Conservation (phyloP, 2,888 invertebrate genomes). For the Allygus modestus region DNA sequence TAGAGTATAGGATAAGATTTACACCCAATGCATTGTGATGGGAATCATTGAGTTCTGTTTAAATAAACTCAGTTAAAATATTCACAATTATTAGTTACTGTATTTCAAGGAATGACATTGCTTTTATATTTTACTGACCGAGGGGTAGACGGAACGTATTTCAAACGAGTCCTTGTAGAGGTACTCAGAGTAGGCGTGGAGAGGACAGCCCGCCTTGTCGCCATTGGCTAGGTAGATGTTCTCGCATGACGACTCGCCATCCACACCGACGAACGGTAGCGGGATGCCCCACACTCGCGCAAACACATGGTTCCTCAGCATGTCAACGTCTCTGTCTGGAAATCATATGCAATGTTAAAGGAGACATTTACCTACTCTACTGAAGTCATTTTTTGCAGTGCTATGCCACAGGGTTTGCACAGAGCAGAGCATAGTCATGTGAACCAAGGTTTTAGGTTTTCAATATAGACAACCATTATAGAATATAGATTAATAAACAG, state of each 20-base stretch:
- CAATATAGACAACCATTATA: too few relatives aligned
- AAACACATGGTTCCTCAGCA: slow-evolving; percentile 79
- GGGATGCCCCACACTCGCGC: slow-evolving; percentile 81
- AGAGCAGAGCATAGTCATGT: too few relatives aligned
- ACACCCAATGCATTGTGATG: too few relatives aligned
- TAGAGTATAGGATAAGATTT: too few relatives aligned
- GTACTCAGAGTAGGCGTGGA: slow-evolving; percentile 83
- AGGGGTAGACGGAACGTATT: slow-evolving; percentile 77
- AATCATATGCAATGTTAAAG: slow-evolving; percentile 65
- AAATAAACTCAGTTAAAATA: too few relatives aligned
- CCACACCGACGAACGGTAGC: slow-evolving; percentile 87
- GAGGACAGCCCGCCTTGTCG: slow-evolving; percentile 79
- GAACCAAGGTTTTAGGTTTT: too few relatives aligned
- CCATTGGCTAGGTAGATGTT: slow-evolving; percentile 20
- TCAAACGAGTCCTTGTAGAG: slow-evolving; percentile 82
- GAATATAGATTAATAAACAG: too few relatives aligned
- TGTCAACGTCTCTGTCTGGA: slow-evolving; percentile 77
- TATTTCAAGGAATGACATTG: too few relatives aligned
- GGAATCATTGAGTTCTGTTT: too few relatives aligned
- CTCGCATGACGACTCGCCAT: slow-evolving; percentile 77
- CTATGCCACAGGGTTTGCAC: too few relatives aligned
- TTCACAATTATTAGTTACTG: too few relatives aligned
- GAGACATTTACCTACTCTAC: neutral
- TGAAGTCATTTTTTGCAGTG: too few relatives aligned
- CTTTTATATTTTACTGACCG: slow-evolving; percentile 75